phyloP scores from a whole-genome alignment of 2,113 vertebrate species.

The Scytalopus superciliaris region DNA sequence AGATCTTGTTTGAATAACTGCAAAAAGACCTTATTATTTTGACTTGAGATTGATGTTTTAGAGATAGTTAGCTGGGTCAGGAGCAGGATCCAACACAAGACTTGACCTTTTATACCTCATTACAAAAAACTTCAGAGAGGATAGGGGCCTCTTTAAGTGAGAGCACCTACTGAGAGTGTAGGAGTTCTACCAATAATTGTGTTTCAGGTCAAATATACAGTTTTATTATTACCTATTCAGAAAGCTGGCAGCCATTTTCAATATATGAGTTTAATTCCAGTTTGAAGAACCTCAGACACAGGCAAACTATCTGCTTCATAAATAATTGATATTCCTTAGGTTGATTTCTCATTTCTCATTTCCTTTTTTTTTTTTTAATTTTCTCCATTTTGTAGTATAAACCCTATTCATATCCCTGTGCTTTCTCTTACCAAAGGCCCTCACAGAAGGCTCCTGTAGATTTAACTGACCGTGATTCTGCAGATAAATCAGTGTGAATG shows the following conservation, averaged over 20 bases:
- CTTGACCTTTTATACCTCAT: neutral
- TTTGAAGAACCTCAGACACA: neutral
- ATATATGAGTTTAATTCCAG: neutral
- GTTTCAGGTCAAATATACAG: neutral
- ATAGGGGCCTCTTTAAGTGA: neutral
- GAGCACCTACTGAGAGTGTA: neutral
- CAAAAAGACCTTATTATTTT: neutral
- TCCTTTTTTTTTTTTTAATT: neutral
- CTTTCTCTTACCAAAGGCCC: neutral
- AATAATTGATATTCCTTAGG: neutral
- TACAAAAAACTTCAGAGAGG: neutral
- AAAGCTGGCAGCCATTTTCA: neutral
- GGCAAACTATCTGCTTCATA: neutral
- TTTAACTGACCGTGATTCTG: neutral
- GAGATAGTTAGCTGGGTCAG: neutral
- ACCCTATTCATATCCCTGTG: accelerated
- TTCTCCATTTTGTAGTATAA: neutral
- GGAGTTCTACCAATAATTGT: neutral
- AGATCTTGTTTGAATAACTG: neutral
- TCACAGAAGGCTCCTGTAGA: neutral
- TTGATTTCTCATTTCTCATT: neutral
- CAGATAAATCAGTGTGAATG: neutral
- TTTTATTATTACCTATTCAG: neutral
- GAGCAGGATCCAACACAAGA: neutral
- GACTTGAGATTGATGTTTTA: neutral